A percentile compares a stretch with the other conserved stretches of the same genome.
Evolutionary conservation across 2,888 invertebrate genomes (phyloP).

Genomic region (Metacarcinus magister): DNA sequence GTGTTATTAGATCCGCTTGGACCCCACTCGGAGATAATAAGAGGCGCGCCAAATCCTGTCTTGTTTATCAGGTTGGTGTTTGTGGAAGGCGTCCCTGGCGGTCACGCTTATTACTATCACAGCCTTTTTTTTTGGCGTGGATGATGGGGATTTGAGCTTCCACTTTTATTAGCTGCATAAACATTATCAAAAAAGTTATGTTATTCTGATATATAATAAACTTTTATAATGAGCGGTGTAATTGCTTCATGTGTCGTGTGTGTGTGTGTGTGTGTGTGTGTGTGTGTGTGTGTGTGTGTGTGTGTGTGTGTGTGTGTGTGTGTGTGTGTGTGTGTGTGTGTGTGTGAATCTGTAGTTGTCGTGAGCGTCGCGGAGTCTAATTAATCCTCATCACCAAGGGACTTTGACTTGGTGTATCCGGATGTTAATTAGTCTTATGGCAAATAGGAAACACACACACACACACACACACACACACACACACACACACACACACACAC

Average conservation of each 20-base stretch:
- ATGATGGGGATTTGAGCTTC: background rate
- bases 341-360: background rate
- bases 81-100: background rate
- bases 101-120: background rate
- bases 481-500: constrained; percentile 20
- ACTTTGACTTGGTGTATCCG: background rate
- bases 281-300: constrained; percentile 26
- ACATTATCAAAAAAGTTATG: background rate
- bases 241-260: background rate
- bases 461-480: constrained; percentile 19
- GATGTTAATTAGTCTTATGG: background rate
- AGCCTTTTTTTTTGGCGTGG: background rate
- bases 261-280: constrained; percentile 11
- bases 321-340: constrained; percentile 13
- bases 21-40: background rate
- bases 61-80: background rate
- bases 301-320: constrained; percentile 26
- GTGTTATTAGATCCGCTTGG: background rate
- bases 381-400: background rate
- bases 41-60: background rate
- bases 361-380: background rate
- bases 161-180: constrained; percentile 3
- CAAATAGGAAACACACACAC: background rate
- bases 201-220: background rate
- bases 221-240: background rate